Base-by-base conservation (phyloP, 2,888 invertebrate species). In the Coecobrya sp. region DNA sequence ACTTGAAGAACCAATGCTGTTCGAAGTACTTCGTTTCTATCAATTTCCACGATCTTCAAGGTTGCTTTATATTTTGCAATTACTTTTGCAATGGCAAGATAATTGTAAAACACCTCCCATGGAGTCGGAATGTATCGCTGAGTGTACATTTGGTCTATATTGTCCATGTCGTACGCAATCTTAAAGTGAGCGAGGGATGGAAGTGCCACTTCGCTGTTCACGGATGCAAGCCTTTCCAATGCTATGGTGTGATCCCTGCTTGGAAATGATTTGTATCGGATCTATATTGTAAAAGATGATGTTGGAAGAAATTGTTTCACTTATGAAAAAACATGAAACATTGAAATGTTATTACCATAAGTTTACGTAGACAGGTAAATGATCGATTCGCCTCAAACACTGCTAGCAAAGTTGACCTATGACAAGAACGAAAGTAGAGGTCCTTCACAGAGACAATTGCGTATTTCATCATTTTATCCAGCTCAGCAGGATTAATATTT, bases 1-100 rank as follows among this genome's bases (percentile, higher is more conserved):
- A 87, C 52, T 19, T 76, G 73, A 10, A 87, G 59, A 1, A 87
- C 76, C 0, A 87, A 13, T 0, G 86, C 70, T 11, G 86, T 87
- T 19, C 86, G 86, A 1, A 87, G 22, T 16, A 87, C 76, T 25
- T 87, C 86, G 13, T 87, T 87, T 22, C 86, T 7, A 1, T 8
- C n/a, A 30, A 87, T 87, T 22, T 87, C 73, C 3, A 87, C 86
- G 0, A 13, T 59, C 13, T 76, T 76, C 36, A 87, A 27, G 3
- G 55, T 76, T 0, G 16, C 13, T 13, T 22, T 11, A 52, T 13
- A 76, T 13, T 22, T 55, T 0, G 52, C 42, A 22, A 87, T 16
- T 0, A 76, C 42, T 4, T 42, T 73, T 19, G 86, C 59, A 1
- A 76, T 76, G 0, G 86, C 86, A 22, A 87, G 16, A 22, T 87